A percentile compares a stretch with the other conserved stretches of the same genome.
phyloP scores from a whole-genome alignment of 2,113 vertebrate genomes.

The Vidua macroura region DNA sequence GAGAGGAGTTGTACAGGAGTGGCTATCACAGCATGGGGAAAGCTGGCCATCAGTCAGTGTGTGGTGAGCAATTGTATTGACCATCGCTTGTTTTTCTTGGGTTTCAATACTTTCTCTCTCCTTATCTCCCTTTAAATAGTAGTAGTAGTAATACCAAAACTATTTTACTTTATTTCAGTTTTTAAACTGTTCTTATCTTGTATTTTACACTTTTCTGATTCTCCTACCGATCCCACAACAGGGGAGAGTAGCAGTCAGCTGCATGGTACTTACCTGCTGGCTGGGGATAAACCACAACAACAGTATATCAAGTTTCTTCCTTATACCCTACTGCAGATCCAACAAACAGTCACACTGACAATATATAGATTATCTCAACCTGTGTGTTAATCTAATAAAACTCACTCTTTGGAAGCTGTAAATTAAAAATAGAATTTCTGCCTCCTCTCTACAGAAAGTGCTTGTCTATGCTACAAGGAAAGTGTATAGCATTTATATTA shows the following conservation, averaged over 20 bases:
- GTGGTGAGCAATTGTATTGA: not conserved
- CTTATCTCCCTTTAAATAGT: not conserved
- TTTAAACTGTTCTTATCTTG: not conserved
- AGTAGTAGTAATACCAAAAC: rapidly evolving
- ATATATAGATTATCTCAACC: not conserved
- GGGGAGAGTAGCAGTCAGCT: not conserved
- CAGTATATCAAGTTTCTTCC: not conserved
- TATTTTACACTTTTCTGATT: not conserved
- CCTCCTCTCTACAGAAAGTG: not conserved
- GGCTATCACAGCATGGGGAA: not conserved
- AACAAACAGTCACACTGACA: not conserved
- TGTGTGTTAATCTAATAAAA: not conserved
- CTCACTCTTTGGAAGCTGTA: not conserved
- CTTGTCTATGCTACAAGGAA: not conserved
- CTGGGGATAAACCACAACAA: not conserved
- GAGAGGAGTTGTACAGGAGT: no score
- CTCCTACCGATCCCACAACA: not conserved
- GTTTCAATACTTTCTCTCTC: not conserved
- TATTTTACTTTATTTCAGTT: not conserved
- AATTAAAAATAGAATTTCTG: not conserved
- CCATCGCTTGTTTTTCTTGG: not conserved
- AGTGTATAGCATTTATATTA: not conserved
- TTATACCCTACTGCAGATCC: not conserved
- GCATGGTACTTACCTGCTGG: not conserved
- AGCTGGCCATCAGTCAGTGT: not conserved